These are phyloP conservation scores for Polylopha cassiicola DNA, from an alignment of 2,888 invertebrate species.

Conservation along the genomic window DNA sequence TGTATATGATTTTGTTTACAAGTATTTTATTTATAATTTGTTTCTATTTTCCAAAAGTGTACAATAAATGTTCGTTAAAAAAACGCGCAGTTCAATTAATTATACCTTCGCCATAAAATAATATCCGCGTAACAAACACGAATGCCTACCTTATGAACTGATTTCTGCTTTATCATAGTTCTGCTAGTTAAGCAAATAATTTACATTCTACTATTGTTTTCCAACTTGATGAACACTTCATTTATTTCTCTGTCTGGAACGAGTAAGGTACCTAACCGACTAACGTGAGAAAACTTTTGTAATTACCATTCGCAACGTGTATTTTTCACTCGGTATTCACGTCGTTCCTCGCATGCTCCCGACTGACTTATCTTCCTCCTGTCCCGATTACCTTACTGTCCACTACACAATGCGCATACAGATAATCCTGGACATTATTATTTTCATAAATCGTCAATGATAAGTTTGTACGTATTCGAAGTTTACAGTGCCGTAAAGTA, in stretches of 20 bases:
- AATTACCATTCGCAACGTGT: constrained; percentile 39
- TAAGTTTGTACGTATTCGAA: too few relatives aligned
- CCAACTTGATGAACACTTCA: constrained; percentile 36
- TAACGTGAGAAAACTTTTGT: constrained; percentile 39
- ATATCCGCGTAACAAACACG: too few relatives aligned
- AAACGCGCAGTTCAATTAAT: too few relatives aligned
- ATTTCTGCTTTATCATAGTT: too few relatives aligned
- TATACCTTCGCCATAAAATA: too few relatives aligned
- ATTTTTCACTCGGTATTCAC: constrained; percentile 37
- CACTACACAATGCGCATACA: constrained; percentile 6
- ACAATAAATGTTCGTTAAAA: too few relatives aligned
- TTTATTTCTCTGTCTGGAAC: constrained; percentile 35
- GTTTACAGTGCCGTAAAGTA: constrained; percentile 28
- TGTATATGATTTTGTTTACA: too few relatives aligned
- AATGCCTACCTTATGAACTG: too few relatives aligned
- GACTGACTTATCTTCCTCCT: constrained; percentile 21
- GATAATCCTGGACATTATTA: constrained; percentile 11
- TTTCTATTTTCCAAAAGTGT: too few relatives aligned
- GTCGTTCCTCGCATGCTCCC: constrained; percentile 28
- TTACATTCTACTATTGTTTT: constrained; percentile 24
- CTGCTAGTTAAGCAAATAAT: constrained; percentile 27
- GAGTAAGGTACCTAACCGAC: constrained; percentile 31
- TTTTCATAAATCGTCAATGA: too few relatives aligned
- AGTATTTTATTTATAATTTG: too few relatives aligned
- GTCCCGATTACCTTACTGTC: constrained; percentile 9